Conservation (phyloP, 2,797 vertebrate genomes). For the Chrosomus eos region DNA sequence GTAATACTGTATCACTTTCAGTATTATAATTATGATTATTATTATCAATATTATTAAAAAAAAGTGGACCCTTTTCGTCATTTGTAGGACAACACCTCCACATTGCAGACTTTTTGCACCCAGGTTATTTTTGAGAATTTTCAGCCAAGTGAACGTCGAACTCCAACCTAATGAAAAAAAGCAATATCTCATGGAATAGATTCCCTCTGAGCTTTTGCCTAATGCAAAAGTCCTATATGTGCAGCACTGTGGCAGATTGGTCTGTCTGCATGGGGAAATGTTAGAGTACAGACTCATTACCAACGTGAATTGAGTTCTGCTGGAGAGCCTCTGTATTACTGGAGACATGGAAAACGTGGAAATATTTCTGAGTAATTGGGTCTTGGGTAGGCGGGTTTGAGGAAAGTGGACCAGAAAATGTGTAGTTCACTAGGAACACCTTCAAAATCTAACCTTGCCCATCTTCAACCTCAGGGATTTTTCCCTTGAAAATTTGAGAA, state of each 20-base stretch:
- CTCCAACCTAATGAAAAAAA: slow-evolving; percentile 74
- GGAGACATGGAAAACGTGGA: slow-evolving; percentile 71
- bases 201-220: slow-evolving; percentile 74
- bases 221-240: slow-evolving; percentile 67
- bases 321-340: slow-evolving; percentile 79
- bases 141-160: slow-evolving; percentile 70
- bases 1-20: slow-evolving; percentile 25
- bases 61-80: background rate
- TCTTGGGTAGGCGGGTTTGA: slow-evolving; percentile 71
- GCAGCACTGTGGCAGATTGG: slow-evolving; percentile 75
- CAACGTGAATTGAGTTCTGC: slow-evolving; percentile 82
- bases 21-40: background rate
- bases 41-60: background rate
- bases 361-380: slow-evolving; percentile 82
- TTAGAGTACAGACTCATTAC: slow-evolving; percentile 83
- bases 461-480: slow-evolving; percentile 61
- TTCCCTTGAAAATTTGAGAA: slow-evolving; percentile 57
- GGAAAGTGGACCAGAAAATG: slow-evolving; percentile 75
- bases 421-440: slow-evolving; percentile 74
- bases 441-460: slow-evolving; percentile 68
- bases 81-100: slow-evolving; percentile 36
- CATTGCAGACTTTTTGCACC: slow-evolving; percentile 29
- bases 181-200: slow-evolving; percentile 75
- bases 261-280: slow-evolving; percentile 81
- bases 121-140: slow-evolving; percentile 68